These are phyloP conservation scores for Nesoenas mayeri DNA, from an alignment of 2,113 vertebrate species.

Conservation along the genomic window DNA sequence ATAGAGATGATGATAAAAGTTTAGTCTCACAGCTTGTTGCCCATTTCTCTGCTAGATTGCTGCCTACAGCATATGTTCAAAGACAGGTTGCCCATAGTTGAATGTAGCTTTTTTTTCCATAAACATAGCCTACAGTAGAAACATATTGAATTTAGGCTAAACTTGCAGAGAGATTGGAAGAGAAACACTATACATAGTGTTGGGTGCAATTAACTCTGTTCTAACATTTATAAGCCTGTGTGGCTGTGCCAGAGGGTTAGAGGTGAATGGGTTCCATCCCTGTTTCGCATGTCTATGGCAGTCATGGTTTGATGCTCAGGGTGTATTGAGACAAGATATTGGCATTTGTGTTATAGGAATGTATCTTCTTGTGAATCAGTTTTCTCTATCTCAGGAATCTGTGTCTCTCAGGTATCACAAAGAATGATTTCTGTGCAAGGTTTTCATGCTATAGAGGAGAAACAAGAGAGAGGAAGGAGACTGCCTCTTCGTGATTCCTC, in stretches of 20 bases:
- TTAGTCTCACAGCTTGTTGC: constrained; percentile 80
- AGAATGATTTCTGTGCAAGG: not conserved
- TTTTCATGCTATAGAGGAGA: not conserved
- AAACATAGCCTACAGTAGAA: constrained; percentile 72
- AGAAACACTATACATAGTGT: not conserved
- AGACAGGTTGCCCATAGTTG: constrained; percentile 77
- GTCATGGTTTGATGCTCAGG: not conserved
- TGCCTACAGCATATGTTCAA: constrained; percentile 80
- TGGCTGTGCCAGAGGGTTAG: not conserved
- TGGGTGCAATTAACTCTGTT: constrained; percentile 21
- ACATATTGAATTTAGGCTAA: constrained; percentile 73
- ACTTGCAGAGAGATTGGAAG: constrained; percentile 33
- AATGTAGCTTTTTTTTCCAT: constrained; percentile 72
- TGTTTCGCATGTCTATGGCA: not conserved
- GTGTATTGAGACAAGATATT: not conserved
- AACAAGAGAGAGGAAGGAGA: not conserved
- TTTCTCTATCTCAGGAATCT: not conserved
- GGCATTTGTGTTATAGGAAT: not conserved
- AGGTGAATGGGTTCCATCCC: not conserved
- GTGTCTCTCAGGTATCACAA: not conserved
- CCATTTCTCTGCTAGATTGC: constrained; percentile 73
- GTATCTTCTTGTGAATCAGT: not conserved
- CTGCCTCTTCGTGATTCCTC: not conserved
- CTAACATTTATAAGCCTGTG: not conserved
- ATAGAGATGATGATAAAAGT: constrained; percentile 81